phyloP scores from a whole-genome alignment of 1,140 invertebrate species.

The Aphaenogaster ashmeadi region DNA sequence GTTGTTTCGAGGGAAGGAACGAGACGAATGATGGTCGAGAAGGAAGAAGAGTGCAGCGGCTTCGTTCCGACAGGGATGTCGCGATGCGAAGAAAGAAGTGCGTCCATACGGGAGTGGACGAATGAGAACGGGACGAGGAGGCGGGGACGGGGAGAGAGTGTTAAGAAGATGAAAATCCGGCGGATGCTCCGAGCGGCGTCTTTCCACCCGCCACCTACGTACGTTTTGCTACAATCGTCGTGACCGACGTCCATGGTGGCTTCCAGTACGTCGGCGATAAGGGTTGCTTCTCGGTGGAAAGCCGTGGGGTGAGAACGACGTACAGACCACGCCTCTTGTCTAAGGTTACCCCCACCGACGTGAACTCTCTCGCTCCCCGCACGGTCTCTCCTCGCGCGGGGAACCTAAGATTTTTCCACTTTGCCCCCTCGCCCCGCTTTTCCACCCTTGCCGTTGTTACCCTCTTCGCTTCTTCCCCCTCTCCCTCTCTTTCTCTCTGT shows the following conservation, averaged over 20 bases:
- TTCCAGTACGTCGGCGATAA: conserved; percentile 71
- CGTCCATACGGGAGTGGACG: conserved; percentile 35
- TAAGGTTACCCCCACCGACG: conserved; percentile 85
- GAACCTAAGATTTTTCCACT: conserved; percentile 86
- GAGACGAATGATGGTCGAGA: conserved; percentile 10
- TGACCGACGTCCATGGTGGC: conserved; percentile 75
- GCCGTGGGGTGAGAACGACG: conserved; percentile 75
- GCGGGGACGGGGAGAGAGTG: conserved; percentile 18
- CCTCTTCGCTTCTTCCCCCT: conserved; percentile 72
- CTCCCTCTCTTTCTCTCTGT: conserved; percentile 41
- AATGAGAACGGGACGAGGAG: conserved; percentile 9
- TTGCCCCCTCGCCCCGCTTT: conserved; percentile 68
- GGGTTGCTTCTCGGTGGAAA: conserved; percentile 78
- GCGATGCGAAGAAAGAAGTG: conserved; percentile 54
- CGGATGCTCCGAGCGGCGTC: conserved; percentile 68
- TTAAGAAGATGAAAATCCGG: conserved; percentile 63
- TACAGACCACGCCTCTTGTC: conserved; percentile 86
- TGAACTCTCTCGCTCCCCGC: conserved; percentile 65
- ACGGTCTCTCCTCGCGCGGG: conserved; percentile 73
- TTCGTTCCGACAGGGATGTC: conserved; percentile 23
- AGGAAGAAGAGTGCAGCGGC: conserved; percentile 41
- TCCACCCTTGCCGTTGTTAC: conserved; percentile 70
- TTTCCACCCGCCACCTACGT: conserved; percentile 67
- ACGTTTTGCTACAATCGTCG: conserved; percentile 67
- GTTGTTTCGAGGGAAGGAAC: conserved; percentile 43